phyloP scores from a whole-genome alignment of 2,888 invertebrate species.

The Gnatocerus cornutus region DNA sequence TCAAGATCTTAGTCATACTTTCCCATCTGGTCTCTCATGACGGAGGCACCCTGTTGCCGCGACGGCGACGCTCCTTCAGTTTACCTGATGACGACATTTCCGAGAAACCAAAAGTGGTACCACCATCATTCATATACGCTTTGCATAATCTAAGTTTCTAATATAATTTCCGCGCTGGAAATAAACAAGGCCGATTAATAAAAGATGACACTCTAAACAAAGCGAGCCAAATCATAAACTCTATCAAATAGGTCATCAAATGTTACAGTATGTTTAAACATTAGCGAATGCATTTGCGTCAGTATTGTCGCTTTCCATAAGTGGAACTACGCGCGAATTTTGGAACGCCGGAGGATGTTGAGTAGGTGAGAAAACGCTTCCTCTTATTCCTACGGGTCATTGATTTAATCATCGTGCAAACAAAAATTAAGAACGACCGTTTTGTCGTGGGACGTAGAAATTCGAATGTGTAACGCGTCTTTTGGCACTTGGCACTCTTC shows the following conservation, averaged over 20 bases:
- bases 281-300: too few relatives aligned
- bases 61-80: background rate
- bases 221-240: background rate
- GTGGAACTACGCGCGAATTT: too few relatives aligned
- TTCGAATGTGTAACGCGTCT: too few relatives aligned
- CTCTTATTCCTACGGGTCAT: too few relatives aligned
- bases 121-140: background rate
- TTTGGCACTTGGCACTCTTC: too few relatives aligned
- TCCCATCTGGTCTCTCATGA: constrained; percentile 28
- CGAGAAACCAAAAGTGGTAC: background rate
- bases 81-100: constrained; percentile 10
- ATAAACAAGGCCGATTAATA: background rate
- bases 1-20: constrained; percentile 38
- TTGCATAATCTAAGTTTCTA: background rate
- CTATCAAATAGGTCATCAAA: background rate
- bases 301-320: too few relatives aligned
- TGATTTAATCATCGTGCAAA: too few relatives aligned
- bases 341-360: too few relatives aligned
- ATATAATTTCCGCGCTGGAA: background rate
- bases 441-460: too few relatives aligned
- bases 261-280: constrained; percentile 1
- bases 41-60: constrained; percentile 17
- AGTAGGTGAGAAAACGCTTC: too few relatives aligned
- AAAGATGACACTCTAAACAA: background rate
- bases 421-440: too few relatives aligned